Evolutionary conservation across 2,888 invertebrate species (phyloP).

Genomic region (Calameuta filiformis): DNA sequence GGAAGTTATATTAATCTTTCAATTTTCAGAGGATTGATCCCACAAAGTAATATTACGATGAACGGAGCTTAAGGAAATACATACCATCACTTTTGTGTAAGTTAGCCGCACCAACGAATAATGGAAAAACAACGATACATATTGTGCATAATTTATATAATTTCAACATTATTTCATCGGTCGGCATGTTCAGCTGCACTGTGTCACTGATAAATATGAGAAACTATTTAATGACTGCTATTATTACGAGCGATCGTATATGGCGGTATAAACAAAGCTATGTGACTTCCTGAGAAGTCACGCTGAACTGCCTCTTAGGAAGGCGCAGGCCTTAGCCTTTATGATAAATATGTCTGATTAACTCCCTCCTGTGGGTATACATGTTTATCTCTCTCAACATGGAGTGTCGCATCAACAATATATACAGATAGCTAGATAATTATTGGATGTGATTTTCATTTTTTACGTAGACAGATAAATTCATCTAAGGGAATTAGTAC

Average conservation of each 20-base stretch:
- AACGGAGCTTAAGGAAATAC: not conserved
- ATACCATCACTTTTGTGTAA: not conserved
- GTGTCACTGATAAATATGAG: not conserved
- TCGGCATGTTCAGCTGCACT: not conserved
- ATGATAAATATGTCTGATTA: constrained; percentile 54
- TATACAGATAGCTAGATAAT: not conserved
- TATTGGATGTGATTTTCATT: not conserved
- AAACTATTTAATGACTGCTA: constrained; percentile 11
- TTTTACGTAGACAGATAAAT: not conserved
- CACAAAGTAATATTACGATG: not conserved
- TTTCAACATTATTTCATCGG: not conserved
- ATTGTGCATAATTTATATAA: not conserved
- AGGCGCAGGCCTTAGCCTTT: constrained; percentile 41
- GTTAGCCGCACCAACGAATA: not conserved
- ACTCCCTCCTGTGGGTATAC: constrained; percentile 18
- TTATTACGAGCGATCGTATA: not conserved
- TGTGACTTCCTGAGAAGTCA: constrained; percentile 34
- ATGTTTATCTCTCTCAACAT: constrained; percentile 12
- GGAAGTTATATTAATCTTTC: not conserved
- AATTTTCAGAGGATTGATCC: not conserved
- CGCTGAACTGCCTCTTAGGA: constrained; percentile 43
- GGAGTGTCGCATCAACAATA: not conserved
- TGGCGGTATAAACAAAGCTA: not conserved
- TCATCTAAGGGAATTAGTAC: not conserved
- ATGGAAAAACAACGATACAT: constrained; percentile 10